phyloP scores from a whole-genome alignment of 2,888 invertebrate genomes.

The Nineta flava region DNA sequence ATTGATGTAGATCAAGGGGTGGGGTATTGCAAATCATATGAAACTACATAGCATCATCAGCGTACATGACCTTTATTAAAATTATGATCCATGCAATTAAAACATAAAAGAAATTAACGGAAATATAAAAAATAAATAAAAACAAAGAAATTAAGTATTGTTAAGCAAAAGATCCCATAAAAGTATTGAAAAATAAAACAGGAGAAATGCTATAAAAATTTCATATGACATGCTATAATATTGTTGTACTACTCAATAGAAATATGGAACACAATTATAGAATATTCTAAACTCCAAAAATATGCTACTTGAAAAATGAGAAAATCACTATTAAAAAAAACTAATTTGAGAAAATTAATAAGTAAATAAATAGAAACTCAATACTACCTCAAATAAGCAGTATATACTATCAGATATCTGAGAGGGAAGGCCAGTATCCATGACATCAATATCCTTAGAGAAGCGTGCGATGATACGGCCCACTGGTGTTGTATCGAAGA shows the following conservation, averaged over 20 bases:
- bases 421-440: conserved; percentile 45
- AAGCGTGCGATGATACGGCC: conserved; percentile 61
- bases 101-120: too few species aligned
- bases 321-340: background rate
- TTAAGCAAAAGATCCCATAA: too few species aligned
- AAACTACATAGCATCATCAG: too few species aligned
- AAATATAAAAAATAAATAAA: too few species aligned
- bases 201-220: too few species aligned
- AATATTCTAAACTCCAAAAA: background rate
- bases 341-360: conserved; percentile 1
- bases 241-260: background rate
- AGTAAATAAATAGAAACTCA: background rate
- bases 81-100: too few species aligned
- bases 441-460: conserved; percentile 57
- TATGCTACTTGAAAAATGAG: background rate
- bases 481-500: conserved; percentile 64
- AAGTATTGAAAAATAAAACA: too few species aligned
- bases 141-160: too few species aligned
- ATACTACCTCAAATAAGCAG: conserved; percentile 56
- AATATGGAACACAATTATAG: background rate
- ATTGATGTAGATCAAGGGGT: too few species aligned
- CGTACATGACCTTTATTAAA: too few species aligned
- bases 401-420: conserved; percentile 49
- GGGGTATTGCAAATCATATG: too few species aligned
- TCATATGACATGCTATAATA: too few species aligned